phyloP scores from a whole-genome alignment of 2,113 vertebrate genomes.

The cattle (Bos taurus) region DNA sequence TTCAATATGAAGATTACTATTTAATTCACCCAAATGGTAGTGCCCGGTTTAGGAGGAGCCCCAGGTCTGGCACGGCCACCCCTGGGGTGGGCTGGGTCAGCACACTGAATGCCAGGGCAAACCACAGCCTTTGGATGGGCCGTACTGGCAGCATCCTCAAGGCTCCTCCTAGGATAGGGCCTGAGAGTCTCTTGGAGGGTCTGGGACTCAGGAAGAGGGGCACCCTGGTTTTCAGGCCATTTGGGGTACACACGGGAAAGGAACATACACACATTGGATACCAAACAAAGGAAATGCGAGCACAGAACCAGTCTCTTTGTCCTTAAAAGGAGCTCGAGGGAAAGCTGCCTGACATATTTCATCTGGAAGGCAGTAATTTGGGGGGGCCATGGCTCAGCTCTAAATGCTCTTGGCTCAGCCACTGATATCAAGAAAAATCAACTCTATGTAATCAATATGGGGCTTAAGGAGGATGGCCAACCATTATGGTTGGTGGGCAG shows the following conservation, averaged over 20 bases:
- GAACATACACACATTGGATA: neutral
- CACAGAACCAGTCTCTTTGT: neutral
- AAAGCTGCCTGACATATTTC: conserved; percentile 3
- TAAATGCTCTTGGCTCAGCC: conserved; percentile 43
- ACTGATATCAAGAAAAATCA: conserved; percentile 27
- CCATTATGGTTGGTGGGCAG: conserved; percentile 44
- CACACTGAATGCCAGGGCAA: conserved; percentile 15
- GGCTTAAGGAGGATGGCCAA: conserved; percentile 23
- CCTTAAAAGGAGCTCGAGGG: neutral
- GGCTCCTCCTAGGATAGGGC: neutral
- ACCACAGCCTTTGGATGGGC: neutral
- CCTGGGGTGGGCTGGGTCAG: conserved; percentile 43
- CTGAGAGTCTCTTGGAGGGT: neutral
- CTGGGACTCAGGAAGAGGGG: too few species aligned
- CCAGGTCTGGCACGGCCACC: neutral
- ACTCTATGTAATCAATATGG: conserved; percentile 61
- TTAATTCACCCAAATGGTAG: neutral
- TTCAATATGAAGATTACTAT: neutral
- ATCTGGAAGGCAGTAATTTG: conserved; percentile 42
- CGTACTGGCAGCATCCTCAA: neutral
- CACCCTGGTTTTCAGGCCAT: neutral
- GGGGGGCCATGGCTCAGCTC: neutral
- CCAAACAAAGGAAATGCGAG: neutral
- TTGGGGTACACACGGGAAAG: neutral
- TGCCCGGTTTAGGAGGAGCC: neutral